Evolutionary conservation across 2,888 invertebrate genomes (phyloP), one percentile per base, ranked within the genome.

Genomic region (Amiota communis): DNA sequence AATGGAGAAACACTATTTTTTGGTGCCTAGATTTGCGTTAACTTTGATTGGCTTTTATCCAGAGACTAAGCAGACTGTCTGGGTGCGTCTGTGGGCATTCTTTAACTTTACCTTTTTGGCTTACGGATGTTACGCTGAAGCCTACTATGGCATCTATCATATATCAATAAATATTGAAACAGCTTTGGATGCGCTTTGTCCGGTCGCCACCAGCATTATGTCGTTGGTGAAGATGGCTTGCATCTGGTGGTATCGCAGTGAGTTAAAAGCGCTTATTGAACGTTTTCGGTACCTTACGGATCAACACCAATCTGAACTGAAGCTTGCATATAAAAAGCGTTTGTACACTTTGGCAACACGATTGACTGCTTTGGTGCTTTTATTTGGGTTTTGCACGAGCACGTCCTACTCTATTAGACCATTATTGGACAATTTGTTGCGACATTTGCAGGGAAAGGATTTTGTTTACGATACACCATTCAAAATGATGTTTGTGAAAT

Each of bases 101-200:
- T 74, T 86, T 1, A 88, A 88, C 68, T 82, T 86, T 20, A 72
- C 73, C 47, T 74, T 87, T 8, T 79, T 88, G 1, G 73, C 73
- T 36, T 81, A 82, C 63, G 86, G 86, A 9, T 82, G 80, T 20
- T 81, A 78, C 72, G 86, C 82, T 4, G 87, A 87, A 72, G 77
- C 82, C 0, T 77, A 77, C 49, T 87, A 81, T 71, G 87, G 87
- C 51, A 79, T 88, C 0, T 69, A 78, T 15, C 80, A 86, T 73
- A 77, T 88, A 68, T 74, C 80, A 1, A 79, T 79, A 8, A 79
- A 88, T 61, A 79, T 86, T 47, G 74, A 75, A 0, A 72, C 77
- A 0, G 87, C 87, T 0, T 23, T 88, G 69, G 88, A 88, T 73
- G 87, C 87, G 17, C 77, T 88, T 0, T 88, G 88, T 57, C 88